phyloP scores from a whole-genome alignment of 2,797 vertebrate genomes.

The Chiloscyllium punctatum region DNA sequence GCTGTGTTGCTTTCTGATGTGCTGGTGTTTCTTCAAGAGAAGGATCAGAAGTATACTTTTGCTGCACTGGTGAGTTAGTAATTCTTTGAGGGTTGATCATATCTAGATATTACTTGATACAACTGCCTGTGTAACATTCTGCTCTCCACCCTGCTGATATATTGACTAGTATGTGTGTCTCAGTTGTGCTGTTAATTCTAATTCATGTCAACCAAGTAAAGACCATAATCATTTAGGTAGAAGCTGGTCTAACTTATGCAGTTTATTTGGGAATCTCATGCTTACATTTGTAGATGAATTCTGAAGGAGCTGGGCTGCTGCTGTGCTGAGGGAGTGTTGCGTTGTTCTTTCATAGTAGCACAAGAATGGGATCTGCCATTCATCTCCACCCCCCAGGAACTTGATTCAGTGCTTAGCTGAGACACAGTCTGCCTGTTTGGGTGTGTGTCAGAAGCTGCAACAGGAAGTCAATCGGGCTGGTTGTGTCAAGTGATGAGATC shows the following conservation, averaged over 20 bases:
- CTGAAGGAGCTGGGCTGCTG: not conserved
- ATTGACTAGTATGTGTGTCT: not conserved
- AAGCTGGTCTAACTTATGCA: not conserved
- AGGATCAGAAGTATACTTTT: conserved; percentile 93
- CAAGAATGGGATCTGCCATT: not conserved
- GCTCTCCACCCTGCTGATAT: not conserved
- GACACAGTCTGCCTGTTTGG: not conserved
- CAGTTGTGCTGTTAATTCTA: not conserved
- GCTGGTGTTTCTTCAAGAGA: conserved; percentile 91
- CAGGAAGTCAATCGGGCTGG: not conserved
- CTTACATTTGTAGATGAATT: not conserved
- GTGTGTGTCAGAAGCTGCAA: not conserved
- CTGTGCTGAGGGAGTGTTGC: not conserved
- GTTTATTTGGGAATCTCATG: not conserved
- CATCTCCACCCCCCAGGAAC: too few relatives aligned
- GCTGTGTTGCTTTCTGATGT: conserved; percentile 86
- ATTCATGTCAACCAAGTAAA: not conserved
- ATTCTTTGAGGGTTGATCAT: not conserved
- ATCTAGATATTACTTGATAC: not conserved
- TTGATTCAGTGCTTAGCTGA: not conserved
- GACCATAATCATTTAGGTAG: not conserved
- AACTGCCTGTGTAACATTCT: not conserved
- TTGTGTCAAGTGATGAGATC: not conserved
- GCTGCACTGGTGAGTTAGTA: conserved; percentile 79
- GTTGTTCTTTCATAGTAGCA: not conserved